Percentiles rank a stretch among this genome's conserved stretches.
Evolutionary conservation across 1,140 invertebrate species (phyloP).

Genomic region (Drosophila serrata): DNA sequence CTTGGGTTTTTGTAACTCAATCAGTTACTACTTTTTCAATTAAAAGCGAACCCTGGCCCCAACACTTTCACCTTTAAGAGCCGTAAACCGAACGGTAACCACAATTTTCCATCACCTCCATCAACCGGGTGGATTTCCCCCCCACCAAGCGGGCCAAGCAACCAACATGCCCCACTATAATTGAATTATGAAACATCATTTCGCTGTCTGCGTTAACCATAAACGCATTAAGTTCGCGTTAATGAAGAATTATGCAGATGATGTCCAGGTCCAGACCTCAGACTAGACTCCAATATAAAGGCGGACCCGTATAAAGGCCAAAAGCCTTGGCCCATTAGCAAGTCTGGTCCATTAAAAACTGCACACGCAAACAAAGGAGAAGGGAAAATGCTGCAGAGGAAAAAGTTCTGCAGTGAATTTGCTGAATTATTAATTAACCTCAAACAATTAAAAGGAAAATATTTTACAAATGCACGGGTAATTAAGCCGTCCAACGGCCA

Average conservation of each 20-base stretch:
- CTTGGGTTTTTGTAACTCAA: constrained; percentile 14
- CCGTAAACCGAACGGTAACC: constrained; percentile 26
- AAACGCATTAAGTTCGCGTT: constrained; percentile 73
- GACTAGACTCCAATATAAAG: constrained; percentile 70
- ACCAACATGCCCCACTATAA: constrained; percentile 49
- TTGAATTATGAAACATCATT: constrained; percentile 80
- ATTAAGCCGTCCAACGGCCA: constrained; percentile 43
- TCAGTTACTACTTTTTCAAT: constrained; percentile 43
- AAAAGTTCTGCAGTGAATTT: constrained; percentile 72
- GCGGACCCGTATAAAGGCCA: constrained; percentile 32
- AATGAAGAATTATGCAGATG: constrained; percentile 78
- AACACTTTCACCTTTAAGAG: constrained; percentile 44
- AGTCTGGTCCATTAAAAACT: constrained; percentile 76
- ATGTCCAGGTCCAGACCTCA: constrained; percentile 34
- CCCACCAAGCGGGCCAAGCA: neutral
- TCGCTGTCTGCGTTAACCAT: constrained; percentile 59
- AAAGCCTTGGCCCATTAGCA: constrained; percentile 73
- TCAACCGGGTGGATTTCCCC: neutral
- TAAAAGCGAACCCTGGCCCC: constrained; percentile 12
- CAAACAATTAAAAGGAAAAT: constrained; percentile 79
- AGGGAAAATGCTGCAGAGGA: constrained; percentile 23
- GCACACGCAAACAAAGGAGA: constrained; percentile 42
- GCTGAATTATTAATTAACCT: constrained; percentile 80
- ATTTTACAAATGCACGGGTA: constrained; percentile 56
- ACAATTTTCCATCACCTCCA: constrained; percentile 22